Evolutionary conservation across 2,797 vertebrate genomes (phyloP).

Genomic region (Sebastes minor): DNA sequence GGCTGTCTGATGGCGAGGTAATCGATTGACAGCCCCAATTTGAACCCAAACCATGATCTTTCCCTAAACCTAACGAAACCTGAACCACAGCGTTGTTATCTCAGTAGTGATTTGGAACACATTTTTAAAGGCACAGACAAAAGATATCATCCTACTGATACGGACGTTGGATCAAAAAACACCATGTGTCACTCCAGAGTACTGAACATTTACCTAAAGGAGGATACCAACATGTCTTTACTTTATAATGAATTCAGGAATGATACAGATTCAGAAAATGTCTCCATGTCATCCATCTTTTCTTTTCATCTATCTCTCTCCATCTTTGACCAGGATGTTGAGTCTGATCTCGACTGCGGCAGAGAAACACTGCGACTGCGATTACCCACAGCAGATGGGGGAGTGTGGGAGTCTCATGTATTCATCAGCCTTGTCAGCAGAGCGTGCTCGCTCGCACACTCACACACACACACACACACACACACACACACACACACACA

Average conservation of each 20-base stretch:
- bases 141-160: no score
- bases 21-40: neutral
- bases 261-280: neutral
- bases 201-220: neutral
- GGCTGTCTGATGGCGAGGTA: no score
- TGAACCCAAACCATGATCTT: neutral
- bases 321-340: slow-evolving; percentile 19
- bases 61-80: neutral
- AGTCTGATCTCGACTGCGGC: slow-evolving; percentile 44
- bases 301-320: neutral
- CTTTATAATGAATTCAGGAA: neutral
- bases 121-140: neutral
- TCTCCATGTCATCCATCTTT: neutral
- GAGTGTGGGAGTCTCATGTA: slow-evolving; percentile 69
- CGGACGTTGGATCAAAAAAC: rapidly evolving
- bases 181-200: no score
- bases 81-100: neutral
- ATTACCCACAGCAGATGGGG: slow-evolving; percentile 69
- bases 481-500: no score
- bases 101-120: neutral
- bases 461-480: neutral
- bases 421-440: slow-evolving; percentile 56
- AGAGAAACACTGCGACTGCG: slow-evolving; percentile 48
- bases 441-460: slow-evolving; percentile 8
- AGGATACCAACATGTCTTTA: neutral